These are phyloP conservation scores for Ectropis grisescens DNA, from an alignment of 1,140 invertebrate genomes.

Conservation along the genomic window DNA sequence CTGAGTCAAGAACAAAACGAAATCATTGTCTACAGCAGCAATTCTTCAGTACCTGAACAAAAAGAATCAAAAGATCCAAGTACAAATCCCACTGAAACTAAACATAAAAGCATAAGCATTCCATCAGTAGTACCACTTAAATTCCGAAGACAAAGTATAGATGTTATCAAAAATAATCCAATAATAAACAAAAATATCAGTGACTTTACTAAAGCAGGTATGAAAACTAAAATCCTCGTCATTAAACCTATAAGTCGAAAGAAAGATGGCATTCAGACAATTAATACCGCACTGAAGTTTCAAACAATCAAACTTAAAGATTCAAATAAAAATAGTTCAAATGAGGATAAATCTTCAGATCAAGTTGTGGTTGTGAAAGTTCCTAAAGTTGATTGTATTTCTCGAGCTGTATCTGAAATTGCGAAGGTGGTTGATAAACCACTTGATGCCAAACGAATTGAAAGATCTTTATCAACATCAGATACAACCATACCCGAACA, in stretches of 20 bases:
- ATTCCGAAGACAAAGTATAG: slow-evolving; percentile 47
- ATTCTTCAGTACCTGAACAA: too few relatives aligned
- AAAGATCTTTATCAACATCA: too few relatives aligned
- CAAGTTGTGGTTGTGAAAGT: slow-evolving; percentile 51
- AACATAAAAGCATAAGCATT: slow-evolving; percentile 25
- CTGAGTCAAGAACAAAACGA: slow-evolving; percentile 6
- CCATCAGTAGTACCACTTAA: slow-evolving; percentile 41
- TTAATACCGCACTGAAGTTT: slow-evolving; percentile 43
- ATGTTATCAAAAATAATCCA: slow-evolving; percentile 58
- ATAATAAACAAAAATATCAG: slow-evolving; percentile 53
- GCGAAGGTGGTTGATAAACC: too few relatives aligned
- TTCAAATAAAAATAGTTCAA: slow-evolving; percentile 24
- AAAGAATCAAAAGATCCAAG: neutral
- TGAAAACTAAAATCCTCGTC: slow-evolving; percentile 60
- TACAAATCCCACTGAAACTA: neutral
- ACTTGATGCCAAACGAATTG: too few relatives aligned
- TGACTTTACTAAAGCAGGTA: slow-evolving; percentile 50
- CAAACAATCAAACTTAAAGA: slow-evolving; percentile 61
- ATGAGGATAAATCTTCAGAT: slow-evolving; percentile 37
- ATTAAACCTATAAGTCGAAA: slow-evolving; percentile 55
- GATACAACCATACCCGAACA: too few relatives aligned
- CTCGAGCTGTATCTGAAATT: too few relatives aligned
- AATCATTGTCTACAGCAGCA: too few relatives aligned
- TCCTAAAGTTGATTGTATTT: slow-evolving; percentile 42
- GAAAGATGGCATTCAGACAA: slow-evolving; percentile 28